Evolutionary conservation across 2,113 vertebrate species (phyloP).

Genomic region (Brachypteracias leptosomus): DNA sequence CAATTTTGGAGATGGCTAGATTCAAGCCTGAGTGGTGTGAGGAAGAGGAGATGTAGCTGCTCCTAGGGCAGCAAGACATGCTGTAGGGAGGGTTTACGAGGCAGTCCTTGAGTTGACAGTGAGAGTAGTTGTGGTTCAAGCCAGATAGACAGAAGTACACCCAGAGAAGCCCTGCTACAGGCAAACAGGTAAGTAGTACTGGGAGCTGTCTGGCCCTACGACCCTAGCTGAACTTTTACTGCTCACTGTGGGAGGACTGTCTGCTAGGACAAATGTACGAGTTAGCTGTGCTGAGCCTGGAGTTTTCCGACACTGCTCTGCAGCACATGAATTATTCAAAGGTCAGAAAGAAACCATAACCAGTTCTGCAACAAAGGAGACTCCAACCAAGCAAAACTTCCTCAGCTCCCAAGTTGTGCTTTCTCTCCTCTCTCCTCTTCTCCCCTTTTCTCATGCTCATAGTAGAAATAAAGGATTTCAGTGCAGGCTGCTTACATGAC

Average conservation of each 20-base stretch:
- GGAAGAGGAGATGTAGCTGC: background rate
- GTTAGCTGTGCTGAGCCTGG: background rate
- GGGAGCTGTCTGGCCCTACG: background rate
- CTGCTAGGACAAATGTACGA: background rate
- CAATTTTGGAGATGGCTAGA: background rate
- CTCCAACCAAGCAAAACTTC: background rate
- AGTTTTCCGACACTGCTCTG: background rate
- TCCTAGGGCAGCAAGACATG: background rate
- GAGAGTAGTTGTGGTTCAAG: background rate
- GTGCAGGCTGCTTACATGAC: background rate
- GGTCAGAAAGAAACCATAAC: background rate
- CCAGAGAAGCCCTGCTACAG: background rate
- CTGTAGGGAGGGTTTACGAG: background rate
- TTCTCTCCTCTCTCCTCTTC: background rate
- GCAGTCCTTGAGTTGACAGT: background rate
- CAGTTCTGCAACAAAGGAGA: background rate
- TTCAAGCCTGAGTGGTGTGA: background rate
- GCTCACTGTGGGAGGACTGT: fast-evolving
- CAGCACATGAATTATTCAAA: background rate
- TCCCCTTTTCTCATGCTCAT: background rate
- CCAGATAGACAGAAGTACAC: background rate
- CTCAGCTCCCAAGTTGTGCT: background rate
- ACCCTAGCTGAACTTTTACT: no score
- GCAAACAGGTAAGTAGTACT: fast-evolving
- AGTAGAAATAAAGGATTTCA: background rate